Evolutionary conservation across 1,140 invertebrate species (phyloP), one percentile per base, ranked within the genome.

Genomic region (Drosophila dunni): DNA sequence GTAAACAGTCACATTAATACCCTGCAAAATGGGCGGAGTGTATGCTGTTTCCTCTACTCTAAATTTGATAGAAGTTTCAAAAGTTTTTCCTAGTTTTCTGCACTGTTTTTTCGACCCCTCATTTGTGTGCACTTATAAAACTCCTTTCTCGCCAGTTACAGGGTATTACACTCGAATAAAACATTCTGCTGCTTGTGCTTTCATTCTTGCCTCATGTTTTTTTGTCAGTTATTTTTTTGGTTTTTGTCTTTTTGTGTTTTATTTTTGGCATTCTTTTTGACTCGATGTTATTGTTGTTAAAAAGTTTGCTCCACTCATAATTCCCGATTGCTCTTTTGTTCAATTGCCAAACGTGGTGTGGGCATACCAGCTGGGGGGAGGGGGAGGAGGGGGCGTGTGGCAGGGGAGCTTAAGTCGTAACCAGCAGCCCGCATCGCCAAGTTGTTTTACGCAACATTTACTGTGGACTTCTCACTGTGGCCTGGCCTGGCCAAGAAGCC

Each of bases 381-480:
- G 34, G 44, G 9, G 13, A 42, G n/a, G n/a, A n/a, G n/a, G 24
- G 3, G 48, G 33, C 24, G 36, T 0, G 11, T 10, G 6, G 9
- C 13, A 36, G 6, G 44, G 10, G 33, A 15, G 17, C 8, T 38
- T 20, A 38, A 29, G 56, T 38, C 38, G 20, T 42, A 68, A 62
- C 45, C 81, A 68, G 70, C 61, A 54, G 73, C 51, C 68, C 72
- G 66, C 62, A 65, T 81, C 64, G 64, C 57, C 83, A 83, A 75
- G 76, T 88, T 86, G 81, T 84, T 86, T 86, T 88, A 86, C 83
- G 83, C 83, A 86, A 86, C 83, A 89, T 88, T 88, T 89, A 66
- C 77, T 89, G 72, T 71, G 76, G 40, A 64, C 50, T 29, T 29
- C 24, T 54, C 40, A 15, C 13, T 42, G 50, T 54, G 48, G 54